Evolutionary conservation across 2,113 vertebrate genomes (phyloP), one percentile per base, ranked within the genome.

Genomic region (Synodontis membranacea): DNA sequence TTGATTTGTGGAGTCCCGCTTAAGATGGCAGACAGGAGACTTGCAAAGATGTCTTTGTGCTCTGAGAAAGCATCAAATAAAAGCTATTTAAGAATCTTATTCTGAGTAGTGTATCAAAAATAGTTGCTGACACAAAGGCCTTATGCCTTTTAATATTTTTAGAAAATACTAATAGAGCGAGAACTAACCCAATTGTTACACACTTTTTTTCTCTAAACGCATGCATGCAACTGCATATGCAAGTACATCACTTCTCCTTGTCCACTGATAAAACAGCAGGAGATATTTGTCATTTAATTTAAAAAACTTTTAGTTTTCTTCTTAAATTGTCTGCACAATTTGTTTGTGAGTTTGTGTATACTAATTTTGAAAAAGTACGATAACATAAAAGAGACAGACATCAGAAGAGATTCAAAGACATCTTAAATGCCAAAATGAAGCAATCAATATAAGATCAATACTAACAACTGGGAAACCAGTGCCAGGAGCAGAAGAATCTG

Each of bases 41-140:
- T 74, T 66, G 56, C 34, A 86, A 86, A 62, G 78, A 42, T 64
- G 68, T 86, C 34, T 76, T 80, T 25, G 86, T 64, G 46, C 79
- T 50, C 21, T 31, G 44, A 74, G 46, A 87, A 80, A 21, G 58
- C 50, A 46, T 54, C 37, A 39, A 28, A 39, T 39, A 6, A 74
- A 85, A 64, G 75, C 54, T 86, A 75, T 86, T 80, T 84, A 76
- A 86, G 72, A 39, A 42, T 54, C 34, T 23, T 58, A 7, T 28
- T 84, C 58, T 58, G 85, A 82, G 84, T 85, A 70, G 60, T 80
- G 12, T 75, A 31, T 48, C 25, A 80, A 83, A 68, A 25, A 46
- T 74, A 23, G 19, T 28, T 25, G 70, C 44, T 7, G 28, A 48
- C 5, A 48, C 44, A 76, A 44, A 74, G 9, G 10, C 39, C 70